Conservation (phyloP, 2,797 vertebrate genomes). For the Enteromius mattozi region DNA sequence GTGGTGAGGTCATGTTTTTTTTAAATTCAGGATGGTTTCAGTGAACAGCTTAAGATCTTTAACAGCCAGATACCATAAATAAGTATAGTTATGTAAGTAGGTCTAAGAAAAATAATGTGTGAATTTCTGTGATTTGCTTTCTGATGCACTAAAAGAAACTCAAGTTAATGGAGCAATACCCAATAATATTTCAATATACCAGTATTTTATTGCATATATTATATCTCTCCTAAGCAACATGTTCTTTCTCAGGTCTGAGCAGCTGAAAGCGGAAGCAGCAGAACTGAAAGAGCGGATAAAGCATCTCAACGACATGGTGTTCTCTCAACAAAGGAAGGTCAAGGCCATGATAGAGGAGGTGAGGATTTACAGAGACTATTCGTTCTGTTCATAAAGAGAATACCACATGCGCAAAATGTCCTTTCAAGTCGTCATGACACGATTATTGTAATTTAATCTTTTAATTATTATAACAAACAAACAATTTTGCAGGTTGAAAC, state of each 20-base stretch:
- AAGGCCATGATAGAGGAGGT: constrained; percentile 99
- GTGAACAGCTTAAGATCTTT: background rate
- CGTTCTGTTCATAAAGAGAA: background rate
- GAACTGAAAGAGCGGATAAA: constrained; percentile 92
- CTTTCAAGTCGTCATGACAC: background rate
- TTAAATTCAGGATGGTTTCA: background rate
- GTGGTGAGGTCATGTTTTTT: background rate
- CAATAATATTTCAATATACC: background rate
- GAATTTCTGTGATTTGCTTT: background rate
- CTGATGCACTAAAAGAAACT: background rate
- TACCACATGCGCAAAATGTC: background rate
- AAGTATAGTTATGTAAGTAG: background rate
- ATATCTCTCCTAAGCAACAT: constrained; percentile 8
- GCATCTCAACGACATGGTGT: constrained; percentile 98
- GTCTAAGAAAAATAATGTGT: background rate
- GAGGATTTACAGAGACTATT: constrained; percentile 58
- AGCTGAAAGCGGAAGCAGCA: constrained; percentile 81
- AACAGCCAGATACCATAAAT: background rate
- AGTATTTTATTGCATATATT: constrained; percentile 6
- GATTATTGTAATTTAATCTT: background rate
- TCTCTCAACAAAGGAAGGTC: constrained; percentile 97
- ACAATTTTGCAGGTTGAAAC: constrained; percentile 82
- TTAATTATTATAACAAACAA: constrained; percentile 10
- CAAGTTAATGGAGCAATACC: background rate
- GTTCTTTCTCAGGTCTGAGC: constrained; percentile 79